Conservation (phyloP, 1,140 invertebrate species). For the Metopolophium dirhodum region DNA sequence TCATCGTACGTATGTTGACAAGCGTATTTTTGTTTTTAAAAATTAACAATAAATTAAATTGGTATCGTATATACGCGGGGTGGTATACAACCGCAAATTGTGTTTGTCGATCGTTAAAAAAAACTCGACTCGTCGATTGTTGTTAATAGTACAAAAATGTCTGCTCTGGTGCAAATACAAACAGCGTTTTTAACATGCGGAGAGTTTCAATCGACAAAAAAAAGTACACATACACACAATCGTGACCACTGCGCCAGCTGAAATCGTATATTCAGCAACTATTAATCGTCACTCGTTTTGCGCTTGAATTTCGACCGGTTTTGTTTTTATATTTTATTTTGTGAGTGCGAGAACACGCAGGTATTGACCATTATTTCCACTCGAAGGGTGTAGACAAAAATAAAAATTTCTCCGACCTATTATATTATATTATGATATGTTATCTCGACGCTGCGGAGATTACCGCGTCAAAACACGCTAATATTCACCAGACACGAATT, state of each 20-base stretch:
- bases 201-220: neutral
- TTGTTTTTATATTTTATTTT: neutral
- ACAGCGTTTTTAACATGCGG: neutral
- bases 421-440: neutral
- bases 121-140: neutral
- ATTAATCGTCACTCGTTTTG: neutral
- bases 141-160: neutral
- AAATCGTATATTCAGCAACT: neutral
- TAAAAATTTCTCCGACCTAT: neutral
- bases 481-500: neutral
- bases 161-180: neutral
- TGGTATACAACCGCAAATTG: neutral
- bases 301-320: neutral
- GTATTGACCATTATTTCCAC: neutral
- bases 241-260: neutral
- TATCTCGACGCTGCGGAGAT: neutral
- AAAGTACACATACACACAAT: neutral
- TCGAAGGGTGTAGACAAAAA: neutral
- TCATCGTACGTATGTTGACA: neutral
- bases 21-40: neutral
- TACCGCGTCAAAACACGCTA: neutral
- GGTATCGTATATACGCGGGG: neutral
- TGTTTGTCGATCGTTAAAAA: slow-evolving; percentile 5
- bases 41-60: neutral
- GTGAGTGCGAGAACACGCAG: neutral